Evolutionary conservation across 37 sponge, comb jelly and placozoan species (phyloP), one percentile per base, ranked within the genome.

Genomic region (Theonella swinhoei): DNA sequence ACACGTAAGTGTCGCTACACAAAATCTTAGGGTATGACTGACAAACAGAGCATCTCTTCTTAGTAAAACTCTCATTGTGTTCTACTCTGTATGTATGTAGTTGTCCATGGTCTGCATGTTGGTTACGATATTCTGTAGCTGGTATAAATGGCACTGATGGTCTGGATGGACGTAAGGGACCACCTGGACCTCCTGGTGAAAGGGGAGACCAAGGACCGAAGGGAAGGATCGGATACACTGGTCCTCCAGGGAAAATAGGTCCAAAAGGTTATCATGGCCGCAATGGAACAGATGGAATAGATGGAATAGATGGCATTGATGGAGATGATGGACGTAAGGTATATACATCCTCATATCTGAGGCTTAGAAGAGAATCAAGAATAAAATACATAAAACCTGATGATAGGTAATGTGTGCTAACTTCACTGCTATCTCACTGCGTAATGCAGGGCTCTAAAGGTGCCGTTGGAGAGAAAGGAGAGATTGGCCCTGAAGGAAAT

Each of bases 221-320:
- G 54, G 54, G 54, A 47, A 14, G 11, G 14, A 47, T 47, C 14
- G 54, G 54, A 47, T 14, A 17, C 54, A 47, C 7, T 47, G 54
- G 54, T 47, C 54, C 54, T 47, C 54, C 54, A 7, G 54, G 54
- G 54, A 47, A 47, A 47, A 7, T 47, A 17, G 54, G 54, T 14
- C 54, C 54, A 7, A 47, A 47, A 14, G 54, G 54, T 14, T 47
- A 47, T 14, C 11, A 7, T 47, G 79, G 80, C 11, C 23, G 19
- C 19, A 66, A 70, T 68, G 80, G 80, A 2, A 43, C 26, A 19
- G 42, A 80, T 68, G 80, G 80, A n/a, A 43, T 34, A 26, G 80
- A 80, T 42, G 80, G 80, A 7, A 31, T 32, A 1, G 59, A 54
- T 26, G 80, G 80, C 14, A 43, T 47, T 11, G 32, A n/a, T 75